A percentile compares a stretch with the other conserved stretches of the same genome.
phyloP scores from a whole-genome alignment of 1,140 invertebrate genomes.

The Drosophila rufa region DNA sequence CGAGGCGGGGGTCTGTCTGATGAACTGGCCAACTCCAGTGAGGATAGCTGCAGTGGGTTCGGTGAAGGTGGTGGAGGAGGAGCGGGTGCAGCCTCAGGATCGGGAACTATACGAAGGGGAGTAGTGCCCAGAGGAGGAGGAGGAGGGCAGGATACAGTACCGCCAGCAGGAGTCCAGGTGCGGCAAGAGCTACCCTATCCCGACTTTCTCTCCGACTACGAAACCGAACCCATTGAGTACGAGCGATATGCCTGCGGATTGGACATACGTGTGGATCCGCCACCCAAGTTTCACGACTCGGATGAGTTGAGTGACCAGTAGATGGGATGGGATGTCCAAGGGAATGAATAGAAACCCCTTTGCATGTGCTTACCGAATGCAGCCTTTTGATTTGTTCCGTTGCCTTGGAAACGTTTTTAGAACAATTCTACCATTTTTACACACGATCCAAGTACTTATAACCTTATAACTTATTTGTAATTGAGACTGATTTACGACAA shows the following conservation, averaged over 20 bases:
- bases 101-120: slow-evolving; percentile 67
- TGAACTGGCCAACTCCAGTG: slow-evolving; percentile 82
- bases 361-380: slow-evolving; percentile 41
- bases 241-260: slow-evolving; percentile 80
- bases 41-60: slow-evolving; percentile 73
- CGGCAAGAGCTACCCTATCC: slow-evolving; percentile 76
- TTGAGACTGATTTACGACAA: slow-evolving; percentile 82
- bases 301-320: slow-evolving; percentile 81
- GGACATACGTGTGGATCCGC: slow-evolving; percentile 82
- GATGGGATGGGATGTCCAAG: not conserved
- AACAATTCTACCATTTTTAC: slow-evolving; percentile 73
- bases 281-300: slow-evolving; percentile 81
- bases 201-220: slow-evolving; percentile 83
- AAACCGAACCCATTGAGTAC: slow-evolving; percentile 81
- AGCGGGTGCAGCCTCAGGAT: slow-evolving; percentile 21
- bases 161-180: slow-evolving; percentile 6
- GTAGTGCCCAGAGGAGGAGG: slow-evolving; percentile 12
- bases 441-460: slow-evolving; percentile 72
- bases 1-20: slow-evolving; percentile 75
- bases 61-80: slow-evolving; percentile 36
- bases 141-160: slow-evolving; percentile 1
- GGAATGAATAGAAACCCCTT: slow-evolving; percentile 3
- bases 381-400: slow-evolving; percentile 76
- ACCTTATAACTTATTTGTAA: slow-evolving; percentile 78
- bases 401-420: slow-evolving; percentile 72